phyloP scores from a whole-genome alignment of 2,797 vertebrate genomes.

The Falco cherrug region DNA sequence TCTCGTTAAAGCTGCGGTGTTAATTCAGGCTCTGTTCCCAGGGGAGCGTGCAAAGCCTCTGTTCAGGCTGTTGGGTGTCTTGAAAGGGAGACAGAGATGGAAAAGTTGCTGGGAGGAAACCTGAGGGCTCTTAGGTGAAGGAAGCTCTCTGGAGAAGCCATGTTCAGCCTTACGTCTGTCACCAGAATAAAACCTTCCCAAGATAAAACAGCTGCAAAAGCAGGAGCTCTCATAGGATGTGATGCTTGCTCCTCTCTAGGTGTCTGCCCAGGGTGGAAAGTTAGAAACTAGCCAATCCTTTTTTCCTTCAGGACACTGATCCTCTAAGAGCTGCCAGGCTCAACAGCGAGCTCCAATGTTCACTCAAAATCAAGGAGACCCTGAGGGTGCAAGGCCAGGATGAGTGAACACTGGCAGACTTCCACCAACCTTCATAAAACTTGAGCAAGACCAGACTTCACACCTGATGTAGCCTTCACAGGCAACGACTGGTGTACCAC shows the following conservation, averaged over 20 bases:
- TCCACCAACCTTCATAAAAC: background rate
- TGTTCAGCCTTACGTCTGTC: background rate
- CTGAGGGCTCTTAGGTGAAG: background rate
- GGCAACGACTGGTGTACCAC: background rate
- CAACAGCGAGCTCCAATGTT: background rate
- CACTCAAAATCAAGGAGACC: background rate
- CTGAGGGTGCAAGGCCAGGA: background rate
- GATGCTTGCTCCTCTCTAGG: background rate
- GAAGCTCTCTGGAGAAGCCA: background rate
- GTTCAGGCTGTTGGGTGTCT: background rate
- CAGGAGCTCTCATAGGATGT: background rate
- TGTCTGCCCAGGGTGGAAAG: background rate
- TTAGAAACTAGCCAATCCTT: background rate
- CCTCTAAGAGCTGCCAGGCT: background rate
- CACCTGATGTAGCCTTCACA: background rate
- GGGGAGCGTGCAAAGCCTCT: background rate
- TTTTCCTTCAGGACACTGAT: background rate
- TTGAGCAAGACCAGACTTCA: background rate
- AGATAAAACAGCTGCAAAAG: background rate
- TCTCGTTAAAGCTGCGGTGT: background rate
- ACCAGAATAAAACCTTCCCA: background rate
- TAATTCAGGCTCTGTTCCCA: background rate
- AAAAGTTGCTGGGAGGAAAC: background rate
- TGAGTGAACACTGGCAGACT: accelerated
- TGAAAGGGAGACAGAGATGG: background rate